Evolutionary conservation across 1,140 invertebrate genomes (phyloP), one percentile per base, ranked within the genome.

Genomic region (Bombus impatiens): DNA sequence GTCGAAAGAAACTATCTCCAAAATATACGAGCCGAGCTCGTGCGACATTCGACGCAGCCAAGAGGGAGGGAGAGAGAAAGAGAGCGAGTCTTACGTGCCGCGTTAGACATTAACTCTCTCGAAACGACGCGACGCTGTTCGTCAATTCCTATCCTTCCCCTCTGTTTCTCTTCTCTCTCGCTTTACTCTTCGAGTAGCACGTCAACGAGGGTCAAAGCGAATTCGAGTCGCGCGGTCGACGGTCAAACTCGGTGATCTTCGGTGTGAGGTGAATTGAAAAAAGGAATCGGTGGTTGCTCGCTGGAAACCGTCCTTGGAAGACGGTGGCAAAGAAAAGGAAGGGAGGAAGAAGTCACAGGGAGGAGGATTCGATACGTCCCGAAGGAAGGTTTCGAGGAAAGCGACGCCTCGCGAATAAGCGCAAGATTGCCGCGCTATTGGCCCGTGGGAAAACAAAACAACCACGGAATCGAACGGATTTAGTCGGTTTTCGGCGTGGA

Each of bases 1-100:
- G 37, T 62, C 18, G 18, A 53, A 53, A 22, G 44, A 57, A 25
- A 53, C 77, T 57, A 42, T 32, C n/a, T 70, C n/a, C 32, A 72
- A 78, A 62, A 40, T 35, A 28, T 57, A 67, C 78, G 32, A 35
- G 18, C 18, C 32, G n/a, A 40, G 2, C 25, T 28, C 25, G n/a
- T 1, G 32, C 82, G 40, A 70, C 59, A 25, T 12, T 5, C 40
- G n/a, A 67, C 57, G 25, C n/a, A 44, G 80, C 0, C 40, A 40
- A 62, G 57, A 84, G 65, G 67, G n/a, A 82, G 75, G 44, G 35
- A 72, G 62, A 86, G 81, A 79, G 32, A 80, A 68, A 78, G 59
- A 77, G 70, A 88, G 72, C 70, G 70, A 68, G 62, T 59, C 40
- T 32, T 18, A 59, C 65, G 78, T 59, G 28, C 28, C n/a, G 32